Percentiles rank a stretch among this genome's conserved stretches.
phyloP scores from a whole-genome alignment of 2,888 invertebrate genomes.

The Drosophila affinis region DNA sequence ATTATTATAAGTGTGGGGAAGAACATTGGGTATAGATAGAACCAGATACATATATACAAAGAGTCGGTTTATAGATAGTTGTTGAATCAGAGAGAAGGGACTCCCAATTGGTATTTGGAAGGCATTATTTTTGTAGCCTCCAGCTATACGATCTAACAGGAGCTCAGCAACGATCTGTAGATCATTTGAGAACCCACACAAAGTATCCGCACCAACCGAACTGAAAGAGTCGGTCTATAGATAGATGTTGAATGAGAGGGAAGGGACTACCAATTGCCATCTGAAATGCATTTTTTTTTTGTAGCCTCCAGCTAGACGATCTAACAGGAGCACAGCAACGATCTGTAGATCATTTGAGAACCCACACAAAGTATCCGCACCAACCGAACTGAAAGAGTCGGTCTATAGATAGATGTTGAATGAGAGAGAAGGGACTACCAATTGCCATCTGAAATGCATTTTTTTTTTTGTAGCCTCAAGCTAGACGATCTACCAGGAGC shows the following conservation, averaged over 20 bases:
- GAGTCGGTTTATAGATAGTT: no score
- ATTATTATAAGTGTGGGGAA: no score
- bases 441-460: no score
- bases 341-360: not conserved
- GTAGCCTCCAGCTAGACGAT: not conserved
- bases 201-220: slow-evolving; percentile 14
- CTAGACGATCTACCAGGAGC: slow-evolving; percentile 12
- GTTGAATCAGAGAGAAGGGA: no score
- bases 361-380: slow-evolving; percentile 12
- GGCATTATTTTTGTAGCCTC: not conserved
- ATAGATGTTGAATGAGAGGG: no score
- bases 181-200: not conserved
- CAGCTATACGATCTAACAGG: slow-evolving; percentile 9
- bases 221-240: no score
- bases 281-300: not conserved
- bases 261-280: no score
- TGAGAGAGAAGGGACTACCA: no score
- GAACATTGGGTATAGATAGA: no score
- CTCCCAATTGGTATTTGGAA: no score
- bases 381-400: not conserved
- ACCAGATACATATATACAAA: no score
- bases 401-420: no score
- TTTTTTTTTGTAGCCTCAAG: not conserved
- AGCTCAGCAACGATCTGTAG: slow-evolving; percentile 3
- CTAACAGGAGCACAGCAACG: slow-evolving; percentile 22